Evolutionary conservation across 2,113 vertebrate species (phyloP).

Genomic region (Empidonax alnorum): DNA sequence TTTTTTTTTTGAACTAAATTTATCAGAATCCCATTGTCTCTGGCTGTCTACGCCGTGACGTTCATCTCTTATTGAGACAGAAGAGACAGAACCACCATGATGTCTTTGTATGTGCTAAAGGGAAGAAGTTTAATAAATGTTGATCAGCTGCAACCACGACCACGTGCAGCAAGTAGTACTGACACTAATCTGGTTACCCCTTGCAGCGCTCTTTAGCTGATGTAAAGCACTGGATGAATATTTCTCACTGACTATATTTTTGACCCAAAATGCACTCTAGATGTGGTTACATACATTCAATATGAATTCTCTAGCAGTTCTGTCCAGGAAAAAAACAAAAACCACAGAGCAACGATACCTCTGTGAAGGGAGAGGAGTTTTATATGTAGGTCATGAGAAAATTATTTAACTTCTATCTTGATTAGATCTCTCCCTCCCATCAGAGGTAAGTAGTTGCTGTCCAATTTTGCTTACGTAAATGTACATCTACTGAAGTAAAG

Average conservation of each 20-base stretch:
- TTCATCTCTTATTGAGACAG: neutral
- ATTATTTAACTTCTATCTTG: neutral
- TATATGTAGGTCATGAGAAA: neutral
- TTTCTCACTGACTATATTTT: neutral
- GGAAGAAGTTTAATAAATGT: neutral
- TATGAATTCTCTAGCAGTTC: neutral
- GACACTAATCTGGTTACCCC: neutral
- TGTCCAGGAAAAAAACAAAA: neutral
- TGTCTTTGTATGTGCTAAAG: neutral
- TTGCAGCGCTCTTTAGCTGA: neutral
- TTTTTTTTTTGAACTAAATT: neutral
- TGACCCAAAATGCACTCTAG: neutral
- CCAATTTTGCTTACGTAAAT: neutral
- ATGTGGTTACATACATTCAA: neutral
- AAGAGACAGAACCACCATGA: neutral
- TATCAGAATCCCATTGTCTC: neutral
- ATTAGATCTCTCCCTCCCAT: neutral
- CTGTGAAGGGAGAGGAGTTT: neutral
- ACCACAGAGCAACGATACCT: neutral
- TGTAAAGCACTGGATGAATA: neutral
- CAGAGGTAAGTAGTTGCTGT: neutral
- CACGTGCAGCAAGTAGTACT: neutral
- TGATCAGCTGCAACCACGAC: neutral
- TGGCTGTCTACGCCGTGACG: neutral
- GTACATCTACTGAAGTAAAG: neutral